Percentiles rank a stretch among this genome's conserved stretches.
These are phyloP conservation scores for Pygoscelis antarcticus DNA, from an alignment of 2,113 vertebrate species.

Conservation along the genomic window DNA sequence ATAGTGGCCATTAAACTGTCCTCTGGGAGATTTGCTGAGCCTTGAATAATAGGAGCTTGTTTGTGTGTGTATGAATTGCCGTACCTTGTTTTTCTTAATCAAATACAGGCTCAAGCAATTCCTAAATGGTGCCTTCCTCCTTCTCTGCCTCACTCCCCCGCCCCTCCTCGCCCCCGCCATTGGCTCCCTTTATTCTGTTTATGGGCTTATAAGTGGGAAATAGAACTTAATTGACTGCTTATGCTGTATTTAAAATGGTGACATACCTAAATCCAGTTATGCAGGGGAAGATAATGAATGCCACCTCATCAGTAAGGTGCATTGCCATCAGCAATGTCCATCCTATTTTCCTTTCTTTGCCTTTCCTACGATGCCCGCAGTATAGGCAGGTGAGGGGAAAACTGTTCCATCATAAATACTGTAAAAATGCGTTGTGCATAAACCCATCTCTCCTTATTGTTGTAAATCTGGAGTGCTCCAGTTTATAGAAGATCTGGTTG, in stretches of 20 bases:
- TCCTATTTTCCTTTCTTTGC: not conserved
- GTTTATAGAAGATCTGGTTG: not conserved
- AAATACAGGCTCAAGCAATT: not conserved
- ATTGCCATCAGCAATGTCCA: not conserved
- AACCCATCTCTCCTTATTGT: not conserved
- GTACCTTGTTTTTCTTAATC: not conserved
- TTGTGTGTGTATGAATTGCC: not conserved
- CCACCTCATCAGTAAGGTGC: not conserved
- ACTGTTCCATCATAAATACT: not conserved
- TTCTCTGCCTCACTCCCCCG: not conserved
- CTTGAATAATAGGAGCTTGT: not conserved
- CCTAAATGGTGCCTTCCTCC: not conserved
- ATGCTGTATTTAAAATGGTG: constrained; percentile 12
- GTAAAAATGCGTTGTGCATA: not conserved
- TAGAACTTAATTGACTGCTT: not conserved
- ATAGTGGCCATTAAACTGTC: constrained; percentile 15
- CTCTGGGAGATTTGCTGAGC: constrained; percentile 3
- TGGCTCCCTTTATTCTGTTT: not conserved
- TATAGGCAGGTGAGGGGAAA: not conserved
- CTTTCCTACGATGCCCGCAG: not conserved
- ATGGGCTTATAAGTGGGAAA: not conserved
- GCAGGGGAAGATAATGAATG: not conserved
- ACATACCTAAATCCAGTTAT: not conserved
- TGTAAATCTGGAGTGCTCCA: not conserved
- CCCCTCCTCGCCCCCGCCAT: accelerated